Evolutionary conservation across 2,113 vertebrate species (phyloP).

Genomic region (Corapipo altera): DNA sequence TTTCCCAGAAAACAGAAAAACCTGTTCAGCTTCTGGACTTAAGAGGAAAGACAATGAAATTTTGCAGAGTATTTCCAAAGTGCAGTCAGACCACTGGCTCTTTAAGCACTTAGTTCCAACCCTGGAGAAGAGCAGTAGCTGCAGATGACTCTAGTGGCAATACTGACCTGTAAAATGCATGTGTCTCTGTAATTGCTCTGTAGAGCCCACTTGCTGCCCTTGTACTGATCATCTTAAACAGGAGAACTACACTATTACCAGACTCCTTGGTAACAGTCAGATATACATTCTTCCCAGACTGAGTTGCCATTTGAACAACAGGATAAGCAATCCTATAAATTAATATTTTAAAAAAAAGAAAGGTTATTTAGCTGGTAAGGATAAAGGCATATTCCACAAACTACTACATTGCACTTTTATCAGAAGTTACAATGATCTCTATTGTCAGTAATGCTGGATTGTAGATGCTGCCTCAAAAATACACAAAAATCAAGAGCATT

Average conservation of each 20-base stretch:
- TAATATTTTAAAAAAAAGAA: not conserved
- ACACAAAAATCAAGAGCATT: not conserved
- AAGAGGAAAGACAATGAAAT: not conserved
- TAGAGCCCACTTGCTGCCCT: conserved; percentile 95
- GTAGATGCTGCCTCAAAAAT: not conserved
- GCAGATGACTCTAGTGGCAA: not conserved
- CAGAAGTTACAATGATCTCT: not conserved
- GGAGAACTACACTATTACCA: conserved; percentile 88
- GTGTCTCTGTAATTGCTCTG: conserved; percentile 94
- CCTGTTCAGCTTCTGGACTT: not conserved
- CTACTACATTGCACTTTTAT: not conserved
- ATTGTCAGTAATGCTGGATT: not conserved
- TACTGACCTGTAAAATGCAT: conserved; percentile 95
- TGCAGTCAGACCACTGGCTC: not conserved
- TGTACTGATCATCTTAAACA: conserved; percentile 96
- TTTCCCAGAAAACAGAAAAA: not conserved
- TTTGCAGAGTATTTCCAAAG: not conserved
- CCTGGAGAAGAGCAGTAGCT: not conserved
- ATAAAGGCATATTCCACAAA: not conserved
- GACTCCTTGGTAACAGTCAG: conserved; percentile 94
- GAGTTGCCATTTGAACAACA: conserved; percentile 97
- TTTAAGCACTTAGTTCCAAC: not conserved
- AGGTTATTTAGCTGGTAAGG: not conserved
- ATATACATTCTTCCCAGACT: conserved; percentile 96
- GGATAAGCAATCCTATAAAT: conserved; percentile 87